A percentile compares a stretch with the other conserved stretches of the same genome.
Evolutionary conservation across 2,113 vertebrate genomes (phyloP).

Genomic region (Gnathochromis pfefferi): DNA sequence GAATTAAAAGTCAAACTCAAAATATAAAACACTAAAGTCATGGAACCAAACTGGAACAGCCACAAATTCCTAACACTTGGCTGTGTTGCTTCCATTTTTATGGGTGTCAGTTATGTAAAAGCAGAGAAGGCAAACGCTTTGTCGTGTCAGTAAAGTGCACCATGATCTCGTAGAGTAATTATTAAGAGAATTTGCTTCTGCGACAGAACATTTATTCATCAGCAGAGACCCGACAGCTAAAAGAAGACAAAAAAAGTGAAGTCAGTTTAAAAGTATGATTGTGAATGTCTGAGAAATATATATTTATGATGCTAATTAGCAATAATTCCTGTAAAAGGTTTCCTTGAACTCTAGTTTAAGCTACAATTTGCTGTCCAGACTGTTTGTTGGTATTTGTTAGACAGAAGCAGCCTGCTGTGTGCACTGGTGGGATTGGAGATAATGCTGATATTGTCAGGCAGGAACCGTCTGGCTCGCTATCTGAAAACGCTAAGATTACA

Average conservation of each 20-base stretch:
- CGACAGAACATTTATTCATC: neutral
- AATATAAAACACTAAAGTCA: neutral
- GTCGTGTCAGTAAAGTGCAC: neutral
- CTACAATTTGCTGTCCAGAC: neutral
- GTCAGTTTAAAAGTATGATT: neutral
- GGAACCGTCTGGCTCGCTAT: rapidly evolving
- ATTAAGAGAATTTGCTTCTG: neutral
- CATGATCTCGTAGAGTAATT: rapidly evolving
- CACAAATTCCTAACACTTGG: neutral
- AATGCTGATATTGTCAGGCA: neutral
- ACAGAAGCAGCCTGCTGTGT: neutral
- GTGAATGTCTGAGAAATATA: neutral
- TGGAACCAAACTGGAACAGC: neutral
- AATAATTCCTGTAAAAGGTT: neutral
- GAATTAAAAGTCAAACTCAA: neutral
- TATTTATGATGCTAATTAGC: neutral
- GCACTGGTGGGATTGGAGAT: neutral
- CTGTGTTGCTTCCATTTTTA: neutral
- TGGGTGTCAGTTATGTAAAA: neutral
- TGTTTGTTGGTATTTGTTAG: neutral
- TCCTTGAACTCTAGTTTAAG: neutral
- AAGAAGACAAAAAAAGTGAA: neutral
- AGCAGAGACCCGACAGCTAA: neutral
- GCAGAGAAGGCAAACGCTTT: rapidly evolving
- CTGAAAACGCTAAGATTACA: neutral